Evolutionary conservation across 92 coral and sea anemone genomes (phyloP), one percentile per base, ranked within the genome.

Genomic region (Nematostella vectensis): DNA sequence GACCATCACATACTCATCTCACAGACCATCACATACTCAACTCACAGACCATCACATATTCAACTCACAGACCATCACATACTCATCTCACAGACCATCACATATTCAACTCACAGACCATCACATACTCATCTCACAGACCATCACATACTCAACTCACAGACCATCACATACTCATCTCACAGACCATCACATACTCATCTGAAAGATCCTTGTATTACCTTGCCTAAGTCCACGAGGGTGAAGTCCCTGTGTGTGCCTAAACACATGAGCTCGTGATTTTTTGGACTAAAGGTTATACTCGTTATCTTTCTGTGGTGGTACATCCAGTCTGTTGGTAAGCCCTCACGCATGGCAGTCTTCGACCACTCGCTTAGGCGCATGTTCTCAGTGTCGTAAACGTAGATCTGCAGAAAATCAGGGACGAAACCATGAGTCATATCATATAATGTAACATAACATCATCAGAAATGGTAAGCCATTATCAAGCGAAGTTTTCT

Each of bases 291-390:
- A 59, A 91, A 91, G 45, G 73, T 58, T 50, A 91, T 71, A 57
- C 26, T 63, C 18, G 82, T 59, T 20, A 91, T 81, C 72, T 91
- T 86, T 19, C 55, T 44, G 31, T 45, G 71, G 18, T 48, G 70
- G 33, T 17, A 31, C 9, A 57, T 74, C 98, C 98, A 91, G 38
- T 91, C 82, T 23, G 47, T 69, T 1, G 98, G 98, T 18, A 86
- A 71, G 9, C 96, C 96, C 9, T 59, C 62, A 28, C 64, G 62
- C 4, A 59, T 45, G 1, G 77, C 95, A 58, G 74, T 39, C 77
- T 74, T 91, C 19, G 88, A 78, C 98, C 98, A 91, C 6, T 78
- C 76, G 11, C 95, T 86, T 42, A 86, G 55, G 66, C 61, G 74
- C 57, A 62, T 73, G 39, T 52, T 44, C 16, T 72, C 59, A 10